Evolutionary conservation across 2,888 invertebrate species (phyloP), one percentile per base, ranked within the genome.

Genomic region (Acleris literana): DNA sequence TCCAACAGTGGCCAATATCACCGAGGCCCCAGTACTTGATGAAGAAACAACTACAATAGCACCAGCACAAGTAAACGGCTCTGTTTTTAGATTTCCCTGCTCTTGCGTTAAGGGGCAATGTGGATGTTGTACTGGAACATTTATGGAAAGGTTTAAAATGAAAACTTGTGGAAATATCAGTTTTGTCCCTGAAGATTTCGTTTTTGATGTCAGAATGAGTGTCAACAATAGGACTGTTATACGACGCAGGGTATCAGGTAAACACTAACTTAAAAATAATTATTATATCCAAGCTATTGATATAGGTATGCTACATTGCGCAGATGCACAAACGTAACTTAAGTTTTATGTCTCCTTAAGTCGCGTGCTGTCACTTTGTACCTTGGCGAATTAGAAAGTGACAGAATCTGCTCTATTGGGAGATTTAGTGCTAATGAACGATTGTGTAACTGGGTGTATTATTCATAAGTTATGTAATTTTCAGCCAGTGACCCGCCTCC

Each of bases 101-200:
- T 84, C 91, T 0, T 96, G 96, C 77, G 83, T 84, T 0, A 81
- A 84, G 33, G 94, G 95, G 18, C 87, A 94, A 76, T 96, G 96
- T 78, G 94, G 94, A 11, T 96, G 96, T 75, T 96, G 96, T 75
- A 95, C 95, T 2, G 94, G 95, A 17, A 89, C 94, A 63, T 84
- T 96, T 56, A 82, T 95, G 73, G 93, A 94, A 66, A 87, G 94
- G 49, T 93, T 95, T 74, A 94, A 93, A 70, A 95, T 96, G 90
- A 96, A 95, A 79, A 95, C 95, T 20, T 97, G 97, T 82, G 94
- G 96, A 51, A 96, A 97, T 78, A 92, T 97, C 25, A 94, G 95
- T 13, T 97, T 97, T 79, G 93, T 95, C 20, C 96, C 97, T 0
- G 97, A 97, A 74, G 97, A 97, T 72, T 97, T 97, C 81, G 95